A percentile compares a stretch with the other conserved stretches of the same genome.
Conservation (phyloP, 1,140 invertebrate species). For the Conus betulinus region DNA sequence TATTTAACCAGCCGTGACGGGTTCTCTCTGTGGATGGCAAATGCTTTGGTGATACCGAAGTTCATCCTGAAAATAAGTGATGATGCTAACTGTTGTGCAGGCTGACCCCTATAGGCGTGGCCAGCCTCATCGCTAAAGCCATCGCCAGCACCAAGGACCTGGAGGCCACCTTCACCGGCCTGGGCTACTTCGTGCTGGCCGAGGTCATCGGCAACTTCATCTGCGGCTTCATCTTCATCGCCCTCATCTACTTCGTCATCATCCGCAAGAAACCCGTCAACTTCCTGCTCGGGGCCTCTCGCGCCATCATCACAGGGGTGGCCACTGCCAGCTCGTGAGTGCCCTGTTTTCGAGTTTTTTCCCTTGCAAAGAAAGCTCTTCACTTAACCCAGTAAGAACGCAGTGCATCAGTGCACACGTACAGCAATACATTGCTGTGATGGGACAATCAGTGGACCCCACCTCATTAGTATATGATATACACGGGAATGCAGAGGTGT, state of each 20-base stretch:
- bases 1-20: too few species aligned
- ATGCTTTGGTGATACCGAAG: too few species aligned
- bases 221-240: slow-evolving; percentile 90
- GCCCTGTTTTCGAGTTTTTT: too few species aligned
- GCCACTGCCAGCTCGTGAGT: slow-evolving; percentile 86
- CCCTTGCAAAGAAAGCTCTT: too few species aligned
- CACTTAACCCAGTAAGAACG: too few species aligned
- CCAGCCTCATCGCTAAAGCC: slow-evolving; percentile 93
- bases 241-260: slow-evolving; percentile 88
- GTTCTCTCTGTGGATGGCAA: too few species aligned
- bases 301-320: slow-evolving; percentile 92
- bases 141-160: slow-evolving; percentile 90
- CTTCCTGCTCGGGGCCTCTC: slow-evolving; percentile 87
- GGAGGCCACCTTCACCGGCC: slow-evolving; percentile 81
- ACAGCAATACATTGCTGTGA: too few species aligned
- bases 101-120: slow-evolving; percentile 91
- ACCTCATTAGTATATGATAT: too few species aligned
- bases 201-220: slow-evolving; percentile 88
- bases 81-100: slow-evolving; percentile 68
- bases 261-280: slow-evolving; percentile 90
- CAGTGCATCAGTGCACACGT: too few species aligned
- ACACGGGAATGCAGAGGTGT: too few species aligned
- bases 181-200: slow-evolving; percentile 90
- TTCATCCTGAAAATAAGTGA: too few species aligned
- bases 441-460: too few species aligned